phyloP scores from a whole-genome alignment of 2,797 vertebrate species.

The Glossophaga mutica region DNA sequence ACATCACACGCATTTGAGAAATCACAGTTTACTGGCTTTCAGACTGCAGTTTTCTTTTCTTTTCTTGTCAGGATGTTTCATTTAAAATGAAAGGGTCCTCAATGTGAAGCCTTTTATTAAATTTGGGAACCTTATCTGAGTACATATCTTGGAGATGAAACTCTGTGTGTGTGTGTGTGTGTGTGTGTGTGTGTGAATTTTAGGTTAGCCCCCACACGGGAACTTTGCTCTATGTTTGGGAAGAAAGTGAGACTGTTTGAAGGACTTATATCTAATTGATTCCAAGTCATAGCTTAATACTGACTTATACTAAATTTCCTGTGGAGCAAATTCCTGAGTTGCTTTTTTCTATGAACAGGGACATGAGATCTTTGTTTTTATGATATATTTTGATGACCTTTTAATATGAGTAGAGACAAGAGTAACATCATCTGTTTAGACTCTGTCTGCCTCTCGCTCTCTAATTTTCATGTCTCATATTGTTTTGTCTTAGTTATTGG shows the following conservation, averaged over 20 bases:
- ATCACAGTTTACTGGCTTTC: neutral
- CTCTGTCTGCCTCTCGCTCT: neutral
- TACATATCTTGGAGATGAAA: neutral
- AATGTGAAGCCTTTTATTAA: neutral
- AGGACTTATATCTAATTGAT: neutral
- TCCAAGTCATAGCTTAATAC: neutral
- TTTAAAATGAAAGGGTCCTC: neutral
- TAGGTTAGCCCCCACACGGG: neutral
- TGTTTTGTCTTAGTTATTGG: neutral
- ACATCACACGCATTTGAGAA: neutral
- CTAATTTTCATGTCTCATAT: neutral
- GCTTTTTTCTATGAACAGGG: neutral
- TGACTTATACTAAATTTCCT: neutral
- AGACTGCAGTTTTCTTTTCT: neutral
- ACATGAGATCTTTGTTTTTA: neutral
- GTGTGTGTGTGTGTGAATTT: neutral
- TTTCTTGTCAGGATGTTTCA: neutral
- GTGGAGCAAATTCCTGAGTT: neutral
- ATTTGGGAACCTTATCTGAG: neutral
- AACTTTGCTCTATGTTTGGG: neutral
- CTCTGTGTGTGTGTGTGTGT: neutral
- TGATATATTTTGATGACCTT: neutral
- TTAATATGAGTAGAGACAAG: neutral
- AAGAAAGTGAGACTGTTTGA: neutral
- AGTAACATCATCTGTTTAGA: neutral